A percentile compares a stretch with the other conserved stretches of the same genome.
These are phyloP conservation scores for Eulithis prunata DNA, from an alignment of 2,888 invertebrate genomes.

Conservation along the genomic window DNA sequence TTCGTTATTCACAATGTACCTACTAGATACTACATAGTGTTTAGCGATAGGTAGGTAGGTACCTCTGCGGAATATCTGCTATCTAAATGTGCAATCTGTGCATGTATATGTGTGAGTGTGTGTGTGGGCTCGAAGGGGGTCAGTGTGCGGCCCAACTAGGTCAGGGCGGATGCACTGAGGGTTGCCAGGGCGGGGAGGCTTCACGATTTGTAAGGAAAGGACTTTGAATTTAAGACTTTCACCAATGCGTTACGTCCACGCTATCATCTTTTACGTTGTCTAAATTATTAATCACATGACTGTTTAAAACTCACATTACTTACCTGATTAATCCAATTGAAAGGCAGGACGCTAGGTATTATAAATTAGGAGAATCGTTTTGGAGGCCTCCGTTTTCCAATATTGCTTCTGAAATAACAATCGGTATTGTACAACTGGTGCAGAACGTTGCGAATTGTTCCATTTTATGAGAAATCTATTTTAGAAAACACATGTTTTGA, in stretches of 20 bases:
- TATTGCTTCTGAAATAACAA: too few species aligned
- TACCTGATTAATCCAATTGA: too few species aligned
- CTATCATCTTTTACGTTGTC: too few species aligned
- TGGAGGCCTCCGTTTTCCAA: too few species aligned
- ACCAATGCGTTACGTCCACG: too few species aligned
- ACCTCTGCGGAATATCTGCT: constrained; percentile 42
- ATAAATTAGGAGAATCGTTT: too few species aligned
- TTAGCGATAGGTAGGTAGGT: constrained; percentile 39
- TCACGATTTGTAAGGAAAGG: background rate
- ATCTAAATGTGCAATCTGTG: constrained; percentile 43
- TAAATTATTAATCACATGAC: too few species aligned
- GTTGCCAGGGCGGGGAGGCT: constrained; percentile 25
- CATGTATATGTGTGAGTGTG: constrained; percentile 41
- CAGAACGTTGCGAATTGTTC: too few species aligned
- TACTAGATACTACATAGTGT: constrained; percentile 23
- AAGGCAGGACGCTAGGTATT: too few species aligned
- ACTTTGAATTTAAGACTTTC: background rate
- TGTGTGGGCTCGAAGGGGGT: constrained; percentile 56
- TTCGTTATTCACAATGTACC: constrained; percentile 57
- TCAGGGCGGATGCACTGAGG: constrained; percentile 71
- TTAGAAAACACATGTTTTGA: background rate
- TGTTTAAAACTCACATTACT: too few species aligned
- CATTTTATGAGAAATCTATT: background rate
- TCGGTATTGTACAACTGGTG: too few species aligned
- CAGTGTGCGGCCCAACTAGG: constrained; percentile 77